phyloP scores from a whole-genome alignment of 37 sponge, comb jelly and placozoan species.

The Dysidea cf. avara region DNA sequence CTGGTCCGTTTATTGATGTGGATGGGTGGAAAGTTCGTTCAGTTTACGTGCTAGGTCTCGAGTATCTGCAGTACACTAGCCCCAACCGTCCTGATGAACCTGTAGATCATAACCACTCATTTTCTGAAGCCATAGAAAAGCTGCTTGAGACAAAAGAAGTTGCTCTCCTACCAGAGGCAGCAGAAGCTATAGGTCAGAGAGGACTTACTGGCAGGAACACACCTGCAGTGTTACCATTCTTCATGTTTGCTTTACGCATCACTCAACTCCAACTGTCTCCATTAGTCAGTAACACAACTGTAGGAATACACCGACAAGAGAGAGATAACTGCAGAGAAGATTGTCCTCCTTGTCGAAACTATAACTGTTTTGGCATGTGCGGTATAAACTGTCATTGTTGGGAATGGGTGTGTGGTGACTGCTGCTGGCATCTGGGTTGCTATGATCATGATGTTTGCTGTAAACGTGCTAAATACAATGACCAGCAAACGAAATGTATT shows the following conservation, averaged over 20 bases:
- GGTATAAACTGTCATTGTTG: constrained; percentile 76
- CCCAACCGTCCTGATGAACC: no score
- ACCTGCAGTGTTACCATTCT: constrained; percentile 21
- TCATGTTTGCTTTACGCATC: constrained; percentile 22
- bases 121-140: background rate
- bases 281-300: no score
- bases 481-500: constrained; percentile 35
- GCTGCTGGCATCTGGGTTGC: constrained; percentile 86
- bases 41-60: no score
- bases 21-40: no score
- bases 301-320: no score
- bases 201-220: constrained; percentile 29
- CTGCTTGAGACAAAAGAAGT: constrained; percentile 7
- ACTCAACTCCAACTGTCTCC: constrained; percentile 2
- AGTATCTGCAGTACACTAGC: no score
- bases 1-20: no score
- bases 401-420: constrained; percentile 87
- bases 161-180: constrained; percentile 8
- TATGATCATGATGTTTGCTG: constrained; percentile 83
- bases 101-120: no score
- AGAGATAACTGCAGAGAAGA: background rate
- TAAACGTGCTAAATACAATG: constrained; percentile 32
- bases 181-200: constrained; percentile 11
- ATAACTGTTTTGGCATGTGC: constrained; percentile 79
- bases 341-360: constrained; percentile 69